Evolutionary conservation across 2,797 vertebrate species (phyloP), one percentile per base, ranked within the genome.

Genomic region (Meda fulgida): DNA sequence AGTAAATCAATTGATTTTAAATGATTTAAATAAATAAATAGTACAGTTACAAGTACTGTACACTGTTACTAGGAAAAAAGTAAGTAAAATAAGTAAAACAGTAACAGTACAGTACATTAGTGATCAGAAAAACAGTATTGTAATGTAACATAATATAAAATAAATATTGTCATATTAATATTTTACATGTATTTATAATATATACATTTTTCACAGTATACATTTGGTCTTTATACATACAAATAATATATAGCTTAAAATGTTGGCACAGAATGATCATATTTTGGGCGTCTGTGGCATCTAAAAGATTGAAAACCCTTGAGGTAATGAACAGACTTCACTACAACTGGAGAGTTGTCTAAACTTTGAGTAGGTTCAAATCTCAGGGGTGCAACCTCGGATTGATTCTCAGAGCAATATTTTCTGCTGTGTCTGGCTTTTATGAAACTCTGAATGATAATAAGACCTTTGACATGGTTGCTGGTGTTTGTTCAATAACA

Each of bases 381-480:
- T 69, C 82, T 78, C n/a, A 58, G 7, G 82, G n/a, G 34, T 18
- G 8, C 43, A 55, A 67, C 46, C 63, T 67, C 0, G 7, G 31
- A 69, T 80, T 58, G 65, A 40, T 84, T 84, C 48, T 78, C 63
- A 10, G 34, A 55, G 73, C 34, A 78, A 69, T 84, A 55, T 69
- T 18, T 40, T 84, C 36, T 67, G 13, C 66, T 70, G 3, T 69
- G 48, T 69, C 63, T 70, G 65, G 75, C 36, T 70, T 67, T 78
- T 43, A 84, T 84, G 73, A 84, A 84, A 84, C 60, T 67, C 13
- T 78, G 34, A 55, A 69, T 31, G 63, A 23, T 34, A 40, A 55
- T 40, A 55, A 77, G 73, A 78, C 83, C 83, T 84, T 84, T 70
- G 65, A 78, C 83, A 43, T 43, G 65, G 34, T 69, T 46, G 26